Percentiles rank a stretch among this genome's conserved stretches.
These are phyloP conservation scores for Maniola jurtina DNA, from an alignment of 1,140 invertebrate genomes.

Conservation along the genomic window DNA sequence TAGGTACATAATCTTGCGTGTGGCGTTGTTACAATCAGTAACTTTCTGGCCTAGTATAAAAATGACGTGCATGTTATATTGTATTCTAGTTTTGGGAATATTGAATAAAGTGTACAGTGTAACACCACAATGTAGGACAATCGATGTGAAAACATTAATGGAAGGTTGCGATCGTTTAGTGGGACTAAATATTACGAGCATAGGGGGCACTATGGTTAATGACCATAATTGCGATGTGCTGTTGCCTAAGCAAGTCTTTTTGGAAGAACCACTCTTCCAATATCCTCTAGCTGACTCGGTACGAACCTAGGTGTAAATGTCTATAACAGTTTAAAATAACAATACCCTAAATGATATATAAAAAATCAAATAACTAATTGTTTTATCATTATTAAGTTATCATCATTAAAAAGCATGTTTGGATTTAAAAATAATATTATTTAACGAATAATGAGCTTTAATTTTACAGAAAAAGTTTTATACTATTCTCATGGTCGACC, in stretches of 20 bases:
- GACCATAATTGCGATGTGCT: conserved; percentile 73
- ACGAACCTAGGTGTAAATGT: conserved; percentile 19
- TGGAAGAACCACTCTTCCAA: conserved; percentile 65
- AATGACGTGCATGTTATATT: background rate
- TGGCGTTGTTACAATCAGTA: background rate
- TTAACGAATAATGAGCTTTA: background rate
- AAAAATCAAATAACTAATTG: too few relatives aligned
- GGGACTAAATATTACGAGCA: conserved; percentile 64
- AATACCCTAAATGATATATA: too few relatives aligned
- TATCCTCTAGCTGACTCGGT: conserved; percentile 65
- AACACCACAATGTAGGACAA: conserved; percentile 46
- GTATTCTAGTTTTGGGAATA: conserved; percentile 25
- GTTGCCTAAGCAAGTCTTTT: conserved; percentile 69
- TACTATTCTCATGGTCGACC: conserved; percentile 61
- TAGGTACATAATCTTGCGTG: too few relatives aligned
- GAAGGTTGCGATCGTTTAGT: conserved; percentile 63
- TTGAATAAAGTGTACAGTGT: conserved; percentile 28
- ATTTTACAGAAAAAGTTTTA: conserved; percentile 66
- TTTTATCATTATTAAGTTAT: too few relatives aligned
- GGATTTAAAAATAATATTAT: background rate
- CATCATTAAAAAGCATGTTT: too few relatives aligned
- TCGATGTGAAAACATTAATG: conserved; percentile 60
- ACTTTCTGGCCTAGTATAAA: background rate
- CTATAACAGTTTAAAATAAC: background rate
- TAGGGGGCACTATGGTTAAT: conserved; percentile 69